Evolutionary conservation across 1,140 invertebrate species (phyloP).

Genomic region (Ectropis grisescens): DNA sequence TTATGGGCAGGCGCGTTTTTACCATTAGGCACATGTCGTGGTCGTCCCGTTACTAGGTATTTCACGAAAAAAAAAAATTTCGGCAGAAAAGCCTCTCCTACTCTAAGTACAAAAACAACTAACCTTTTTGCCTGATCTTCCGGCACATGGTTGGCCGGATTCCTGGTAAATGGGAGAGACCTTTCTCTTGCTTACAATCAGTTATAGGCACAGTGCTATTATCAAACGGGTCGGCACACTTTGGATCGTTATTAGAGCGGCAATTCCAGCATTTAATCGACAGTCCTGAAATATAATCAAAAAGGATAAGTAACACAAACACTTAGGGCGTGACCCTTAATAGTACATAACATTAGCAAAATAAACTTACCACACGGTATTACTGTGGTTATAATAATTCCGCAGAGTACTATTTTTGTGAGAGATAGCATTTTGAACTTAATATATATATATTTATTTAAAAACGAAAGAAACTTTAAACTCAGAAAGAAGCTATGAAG

Average conservation of each 20-base stretch:
- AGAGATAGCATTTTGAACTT: too few species aligned
- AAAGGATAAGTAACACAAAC: slow-evolving; percentile 9
- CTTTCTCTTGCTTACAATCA: slow-evolving; percentile 81
- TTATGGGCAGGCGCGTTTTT: too few species aligned
- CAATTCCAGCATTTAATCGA: slow-evolving; percentile 94
- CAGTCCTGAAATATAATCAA: slow-evolving; percentile 66
- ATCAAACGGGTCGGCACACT: slow-evolving; percentile 94
- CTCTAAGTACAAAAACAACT: too few species aligned
- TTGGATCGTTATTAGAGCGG: slow-evolving; percentile 88
- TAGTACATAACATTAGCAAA: background rate
- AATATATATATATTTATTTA: too few species aligned
- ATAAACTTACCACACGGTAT: slow-evolving; percentile 19
- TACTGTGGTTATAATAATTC: too few species aligned
- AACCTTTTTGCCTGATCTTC: slow-evolving; percentile 94
- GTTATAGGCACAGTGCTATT: slow-evolving; percentile 89
- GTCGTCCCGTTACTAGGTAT: too few species aligned
- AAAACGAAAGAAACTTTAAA: too few species aligned
- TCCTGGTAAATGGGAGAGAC: slow-evolving; percentile 77
- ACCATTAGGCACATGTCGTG: too few species aligned
- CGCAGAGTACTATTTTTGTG: too few species aligned
- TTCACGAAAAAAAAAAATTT: too few species aligned
- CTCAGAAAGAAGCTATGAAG: too few species aligned
- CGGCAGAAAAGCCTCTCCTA: too few species aligned
- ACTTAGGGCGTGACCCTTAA: slow-evolving; percentile 38
- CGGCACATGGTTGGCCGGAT: slow-evolving; percentile 88